Percentiles rank a stretch among this genome's conserved stretches.
Conservation (phyloP, 1,140 invertebrate genomes). For the Cydia splendana region DNA sequence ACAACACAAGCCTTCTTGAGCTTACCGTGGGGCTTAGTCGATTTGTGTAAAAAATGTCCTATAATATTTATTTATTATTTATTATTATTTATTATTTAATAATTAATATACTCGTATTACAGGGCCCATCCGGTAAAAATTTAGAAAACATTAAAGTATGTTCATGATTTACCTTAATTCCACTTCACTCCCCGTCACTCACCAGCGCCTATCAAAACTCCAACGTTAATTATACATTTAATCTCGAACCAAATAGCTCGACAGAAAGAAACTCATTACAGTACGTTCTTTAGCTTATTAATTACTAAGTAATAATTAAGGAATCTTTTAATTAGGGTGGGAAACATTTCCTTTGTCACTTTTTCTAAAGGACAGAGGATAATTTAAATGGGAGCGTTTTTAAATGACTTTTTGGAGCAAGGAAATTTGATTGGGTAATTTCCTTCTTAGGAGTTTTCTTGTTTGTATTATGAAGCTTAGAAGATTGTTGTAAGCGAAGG, state of each 20-base stretch:
- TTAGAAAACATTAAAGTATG: no score
- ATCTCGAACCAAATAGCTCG: neutral
- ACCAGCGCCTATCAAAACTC: neutral
- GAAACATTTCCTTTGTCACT: neutral
- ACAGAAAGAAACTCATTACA: neutral
- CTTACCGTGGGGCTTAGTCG: no score
- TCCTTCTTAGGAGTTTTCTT: neutral
- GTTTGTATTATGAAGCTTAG: neutral
- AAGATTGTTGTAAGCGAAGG: no score
- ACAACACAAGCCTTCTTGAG: no score
- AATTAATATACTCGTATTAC: no score
- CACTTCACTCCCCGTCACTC: no score
- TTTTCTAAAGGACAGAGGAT: neutral
- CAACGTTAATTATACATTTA: neutral
- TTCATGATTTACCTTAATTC: no score
- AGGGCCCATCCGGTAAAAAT: no score
- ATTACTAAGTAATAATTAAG: neutral
- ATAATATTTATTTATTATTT: no score
- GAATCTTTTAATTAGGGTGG: neutral
- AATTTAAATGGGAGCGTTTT: neutral
- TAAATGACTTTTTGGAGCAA: neutral
- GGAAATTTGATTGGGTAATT: neutral
- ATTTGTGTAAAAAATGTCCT: no score
- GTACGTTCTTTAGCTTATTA: neutral
- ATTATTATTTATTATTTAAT: no score